Percentiles rank a stretch among this genome's conserved stretches.
Evolutionary conservation across 2,113 vertebrate species (phyloP).

Genomic region (Vidua chalybeata): DNA sequence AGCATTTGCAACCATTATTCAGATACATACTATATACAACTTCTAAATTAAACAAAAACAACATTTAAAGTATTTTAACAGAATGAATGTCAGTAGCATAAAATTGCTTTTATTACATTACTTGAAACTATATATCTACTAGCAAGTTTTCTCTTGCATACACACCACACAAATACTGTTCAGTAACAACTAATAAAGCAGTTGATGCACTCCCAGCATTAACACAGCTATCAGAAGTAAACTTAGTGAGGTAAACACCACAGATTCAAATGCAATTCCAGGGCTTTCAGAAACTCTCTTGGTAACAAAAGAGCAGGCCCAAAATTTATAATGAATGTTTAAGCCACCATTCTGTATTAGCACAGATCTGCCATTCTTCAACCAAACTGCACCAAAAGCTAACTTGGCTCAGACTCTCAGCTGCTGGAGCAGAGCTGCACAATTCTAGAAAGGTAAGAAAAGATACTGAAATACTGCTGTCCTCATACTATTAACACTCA

Average conservation of each 20-base stretch:
- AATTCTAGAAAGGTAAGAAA: neutral
- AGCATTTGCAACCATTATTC: neutral
- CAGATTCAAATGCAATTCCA: neutral
- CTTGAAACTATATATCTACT: neutral
- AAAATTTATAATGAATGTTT: neutral
- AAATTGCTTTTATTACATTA: neutral
- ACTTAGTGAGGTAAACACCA: neutral
- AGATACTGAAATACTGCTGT: neutral
- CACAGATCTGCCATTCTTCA: neutral
- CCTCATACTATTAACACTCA: neutral
- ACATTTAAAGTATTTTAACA: neutral
- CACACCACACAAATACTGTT: rapidly evolving
- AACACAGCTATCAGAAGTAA: neutral
- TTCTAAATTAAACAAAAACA: neutral
- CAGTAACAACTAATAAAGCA: neutral
- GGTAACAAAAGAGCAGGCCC: neutral
- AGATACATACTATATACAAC: neutral
- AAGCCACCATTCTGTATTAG: neutral
- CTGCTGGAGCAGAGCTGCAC: neutral
- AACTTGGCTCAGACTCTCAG: neutral
- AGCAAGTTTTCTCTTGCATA: neutral
- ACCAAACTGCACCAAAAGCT: neutral
- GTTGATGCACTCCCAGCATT: neutral
- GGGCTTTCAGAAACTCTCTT: neutral
- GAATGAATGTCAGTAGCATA: neutral